Conservation (phyloP, 2,888 invertebrate species). For the Idaea dimidiata region DNA sequence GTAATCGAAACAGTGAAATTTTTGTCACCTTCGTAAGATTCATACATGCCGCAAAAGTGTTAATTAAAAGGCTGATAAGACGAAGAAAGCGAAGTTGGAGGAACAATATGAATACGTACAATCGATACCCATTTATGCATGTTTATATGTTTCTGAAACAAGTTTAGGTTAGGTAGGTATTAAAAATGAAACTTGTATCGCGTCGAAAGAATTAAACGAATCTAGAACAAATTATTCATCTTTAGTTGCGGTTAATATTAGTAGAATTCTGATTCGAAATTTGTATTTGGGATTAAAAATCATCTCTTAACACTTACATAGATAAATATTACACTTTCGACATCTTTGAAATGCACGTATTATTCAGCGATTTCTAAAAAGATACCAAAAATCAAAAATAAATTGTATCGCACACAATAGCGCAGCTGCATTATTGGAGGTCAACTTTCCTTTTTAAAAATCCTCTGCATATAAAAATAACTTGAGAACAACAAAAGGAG, state of each 20-base stretch:
- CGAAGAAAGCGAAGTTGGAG: slow-evolving; percentile 34
- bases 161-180: neutral
- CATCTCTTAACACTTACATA: neutral
- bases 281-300: neutral
- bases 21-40: slow-evolving; percentile 3
- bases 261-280: neutral
- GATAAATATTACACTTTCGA: neutral
- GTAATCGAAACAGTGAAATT: slow-evolving; percentile 8
- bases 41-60: slow-evolving; percentile 19
- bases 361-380: slow-evolving; percentile 27
- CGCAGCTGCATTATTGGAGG: slow-evolving; percentile 35
- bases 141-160: slow-evolving; percentile 8
- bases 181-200: neutral
- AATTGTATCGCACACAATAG: slow-evolving; percentile 18
- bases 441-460: slow-evolving; percentile 65
- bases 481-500: slow-evolving; percentile 52
- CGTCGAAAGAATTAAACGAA: neutral
- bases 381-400: slow-evolving; percentile 26
- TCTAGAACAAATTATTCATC: neutral
- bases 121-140: neutral
- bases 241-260: neutral
- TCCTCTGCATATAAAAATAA: slow-evolving; percentile 55
- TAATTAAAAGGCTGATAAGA: slow-evolving; percentile 34
- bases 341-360: neutral
- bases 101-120: neutral